Conservation (phyloP, 2,888 invertebrate genomes). For the Epicampocera succincta region DNA sequence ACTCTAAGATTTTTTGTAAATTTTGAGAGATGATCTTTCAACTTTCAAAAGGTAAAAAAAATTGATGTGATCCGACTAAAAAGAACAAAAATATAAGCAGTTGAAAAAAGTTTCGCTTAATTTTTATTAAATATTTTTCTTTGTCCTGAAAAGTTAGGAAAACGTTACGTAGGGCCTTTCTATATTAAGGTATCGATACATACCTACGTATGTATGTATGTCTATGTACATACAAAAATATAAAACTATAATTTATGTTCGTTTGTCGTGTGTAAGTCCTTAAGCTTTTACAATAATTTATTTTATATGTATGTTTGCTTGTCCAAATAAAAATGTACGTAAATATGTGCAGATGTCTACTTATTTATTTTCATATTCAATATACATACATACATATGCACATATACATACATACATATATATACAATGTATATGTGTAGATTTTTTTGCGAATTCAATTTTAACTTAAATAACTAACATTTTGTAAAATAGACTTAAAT, state of each 20-base stretch:
- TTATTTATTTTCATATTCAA: background rate
- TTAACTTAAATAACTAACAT: constrained; percentile 38
- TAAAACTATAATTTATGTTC: constrained; percentile 1
- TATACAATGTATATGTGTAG: constrained; percentile 1
- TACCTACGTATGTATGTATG: background rate
- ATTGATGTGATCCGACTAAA: no score
- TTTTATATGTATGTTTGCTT: background rate
- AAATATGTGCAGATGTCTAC: background rate
- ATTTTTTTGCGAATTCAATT: constrained; percentile 16
- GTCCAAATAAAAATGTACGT: background rate
- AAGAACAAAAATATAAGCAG: no score
- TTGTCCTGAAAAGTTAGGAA: no score
- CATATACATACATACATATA: background rate
- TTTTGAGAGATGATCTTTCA: constrained; percentile 23
- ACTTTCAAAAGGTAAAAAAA: no score
- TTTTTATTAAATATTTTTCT: no score
- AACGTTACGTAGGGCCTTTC: no score
- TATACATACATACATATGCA: background rate
- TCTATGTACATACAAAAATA: background rate
- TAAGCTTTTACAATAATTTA: constrained; percentile 3
- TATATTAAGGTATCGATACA: no score
- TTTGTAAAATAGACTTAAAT: constrained; percentile 48
- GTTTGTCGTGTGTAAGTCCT: background rate
- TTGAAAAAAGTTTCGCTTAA: no score
- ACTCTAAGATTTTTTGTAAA: constrained; percentile 17